Conservation (phyloP, 2,888 invertebrate species). For the Hyppa rectilinea region DNA sequence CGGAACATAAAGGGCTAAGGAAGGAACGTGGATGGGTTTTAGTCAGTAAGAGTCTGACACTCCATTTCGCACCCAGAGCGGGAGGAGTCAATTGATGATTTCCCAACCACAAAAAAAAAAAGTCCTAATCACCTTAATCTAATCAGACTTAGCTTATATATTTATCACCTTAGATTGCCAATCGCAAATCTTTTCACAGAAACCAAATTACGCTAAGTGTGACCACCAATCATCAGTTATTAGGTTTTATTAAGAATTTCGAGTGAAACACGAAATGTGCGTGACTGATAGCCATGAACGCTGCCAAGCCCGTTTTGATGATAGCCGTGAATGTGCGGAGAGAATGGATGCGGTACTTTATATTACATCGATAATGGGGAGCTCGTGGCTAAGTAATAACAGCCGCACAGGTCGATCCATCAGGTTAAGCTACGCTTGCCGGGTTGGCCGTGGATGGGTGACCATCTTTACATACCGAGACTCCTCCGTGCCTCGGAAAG, state of each 20-base stretch:
- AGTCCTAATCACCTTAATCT: neutral
- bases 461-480: too few relatives aligned
- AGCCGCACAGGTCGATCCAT: too few relatives aligned
- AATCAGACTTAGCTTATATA: slow-evolving; percentile 4
- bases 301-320: slow-evolving; percentile 58
- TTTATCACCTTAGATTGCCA: neutral
- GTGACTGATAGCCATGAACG: slow-evolving; percentile 66
- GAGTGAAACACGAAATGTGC: slow-evolving; percentile 63
- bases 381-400: too few relatives aligned
- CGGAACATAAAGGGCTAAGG: too few relatives aligned
- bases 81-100: too few relatives aligned
- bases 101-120: neutral
- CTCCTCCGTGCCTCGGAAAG: too few relatives aligned
- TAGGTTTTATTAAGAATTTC: slow-evolving; percentile 57
- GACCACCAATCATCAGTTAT: slow-evolving; percentile 44
- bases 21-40: too few relatives aligned
- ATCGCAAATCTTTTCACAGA: slow-evolving; percentile 22
- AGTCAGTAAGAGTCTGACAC: too few relatives aligned
- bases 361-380: too few relatives aligned
- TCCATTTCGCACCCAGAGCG: too few relatives aligned
- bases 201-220: slow-evolving; percentile 49
- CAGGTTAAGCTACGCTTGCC: too few relatives aligned
- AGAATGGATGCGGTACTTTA: slow-evolving; percentile 39
- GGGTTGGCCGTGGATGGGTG: too few relatives aligned
- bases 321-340: slow-evolving; percentile 8